Evolutionary conservation across 2,888 invertebrate genomes (phyloP), one percentile per base, ranked within the genome.

Genomic region (Zygothrica quintamaculata): DNA sequence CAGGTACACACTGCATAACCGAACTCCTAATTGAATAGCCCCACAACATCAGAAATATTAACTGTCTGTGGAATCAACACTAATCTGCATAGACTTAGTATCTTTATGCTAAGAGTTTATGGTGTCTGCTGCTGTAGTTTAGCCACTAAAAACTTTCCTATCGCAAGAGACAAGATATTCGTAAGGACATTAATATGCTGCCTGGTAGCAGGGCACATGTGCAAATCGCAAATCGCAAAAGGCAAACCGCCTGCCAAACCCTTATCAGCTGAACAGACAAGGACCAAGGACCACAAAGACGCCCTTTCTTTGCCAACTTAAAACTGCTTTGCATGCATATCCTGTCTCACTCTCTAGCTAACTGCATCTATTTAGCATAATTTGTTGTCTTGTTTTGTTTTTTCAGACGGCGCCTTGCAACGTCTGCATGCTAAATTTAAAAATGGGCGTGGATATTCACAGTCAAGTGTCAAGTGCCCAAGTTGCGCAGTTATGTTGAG

Each of bases 291-390:
- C 36, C 3, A 53, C 44, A 31, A 6, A 9, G 22, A 8, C 39
- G 39, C 25, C 46, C 36, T 26, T 34, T 44, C 18, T 37, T 29
- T 11, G 18, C 42, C 40, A n/a, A 9, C 48, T 60, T 43, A 48
- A 57, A 72, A 60, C 62, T 66, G 75, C 79, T 85, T 66, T 65
- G 65, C 73, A 78, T 84, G 82, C 81, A 78, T 70, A 80, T 81
- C 69, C 70, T 52, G 56, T 47, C 51, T 40, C 53, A 57, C 40
- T 31, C 58, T 64, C 48, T 26, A 46, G 57, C 69, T 58, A 77
- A 81, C 77, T 81, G 81, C 81, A 81, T 82, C 77, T 85, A 59
- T 72, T 81, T 81, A 81, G 86, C 81, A 81, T 81, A 81, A 81
- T 85, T 80, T 85, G 77, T 65, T 65, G 74, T 56, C 79, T 69